Conservation (phyloP, 2,797 vertebrate species). For the Mormyrops boulengeri region DNA sequence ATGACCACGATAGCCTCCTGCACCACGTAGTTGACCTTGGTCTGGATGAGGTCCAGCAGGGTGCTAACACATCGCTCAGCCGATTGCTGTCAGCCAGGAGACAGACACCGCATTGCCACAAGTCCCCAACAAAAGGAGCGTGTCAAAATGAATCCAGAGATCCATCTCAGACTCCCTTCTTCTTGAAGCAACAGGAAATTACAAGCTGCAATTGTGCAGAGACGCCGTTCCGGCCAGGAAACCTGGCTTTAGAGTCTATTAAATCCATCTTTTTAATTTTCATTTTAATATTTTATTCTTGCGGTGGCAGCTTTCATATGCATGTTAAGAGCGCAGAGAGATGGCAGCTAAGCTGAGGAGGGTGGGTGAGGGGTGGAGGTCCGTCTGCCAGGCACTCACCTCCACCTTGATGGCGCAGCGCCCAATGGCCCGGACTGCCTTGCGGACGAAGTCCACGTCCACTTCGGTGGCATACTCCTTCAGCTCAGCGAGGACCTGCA, state of each 20-base stretch:
- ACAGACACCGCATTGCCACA: neutral
- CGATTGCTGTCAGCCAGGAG: conserved; percentile 70
- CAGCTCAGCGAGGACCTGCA: conserved; percentile 87
- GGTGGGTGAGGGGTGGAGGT: neutral
- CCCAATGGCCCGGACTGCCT: conserved; percentile 91
- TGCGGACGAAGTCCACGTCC: conserved; percentile 96
- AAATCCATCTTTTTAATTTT: neutral
- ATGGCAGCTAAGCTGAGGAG: neutral
- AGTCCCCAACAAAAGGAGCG: neutral
- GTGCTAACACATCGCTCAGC: conserved; percentile 94
- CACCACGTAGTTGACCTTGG: conserved; percentile 96
- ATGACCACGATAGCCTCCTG: conserved; percentile 98
- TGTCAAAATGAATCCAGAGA: neutral
- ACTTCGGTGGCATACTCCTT: conserved; percentile 97
- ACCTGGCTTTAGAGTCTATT: neutral
- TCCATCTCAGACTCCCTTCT: neutral
- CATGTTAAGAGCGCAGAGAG: neutral
- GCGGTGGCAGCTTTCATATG: neutral
- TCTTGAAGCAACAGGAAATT: neutral
- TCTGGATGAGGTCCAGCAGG: conserved; percentile 90
- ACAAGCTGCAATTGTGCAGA: neutral
- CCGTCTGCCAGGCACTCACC: conserved; percentile 53
- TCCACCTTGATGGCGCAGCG: conserved; percentile 98
- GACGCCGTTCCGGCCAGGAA: neutral
- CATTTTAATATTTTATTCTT: neutral